Conservation (phyloP, 2,113 vertebrate species). For the Antidorcas marsupialis region DNA sequence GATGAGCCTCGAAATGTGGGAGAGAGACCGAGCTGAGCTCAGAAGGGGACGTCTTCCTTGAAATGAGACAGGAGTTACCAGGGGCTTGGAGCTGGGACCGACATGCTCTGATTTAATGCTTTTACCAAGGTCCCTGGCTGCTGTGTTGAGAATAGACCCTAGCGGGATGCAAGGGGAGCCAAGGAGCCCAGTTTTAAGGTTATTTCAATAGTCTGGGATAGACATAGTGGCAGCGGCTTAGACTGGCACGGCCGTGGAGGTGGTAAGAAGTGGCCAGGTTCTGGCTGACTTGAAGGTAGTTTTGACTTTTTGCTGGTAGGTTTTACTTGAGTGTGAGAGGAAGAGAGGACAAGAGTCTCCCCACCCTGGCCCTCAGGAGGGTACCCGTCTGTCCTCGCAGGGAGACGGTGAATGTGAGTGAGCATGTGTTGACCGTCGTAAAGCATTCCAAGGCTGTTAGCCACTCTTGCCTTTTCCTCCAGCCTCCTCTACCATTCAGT, state of each 20-base stretch:
- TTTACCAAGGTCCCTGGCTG: no score
- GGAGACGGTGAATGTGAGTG: neutral
- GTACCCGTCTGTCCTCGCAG: neutral
- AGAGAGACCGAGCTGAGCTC: neutral
- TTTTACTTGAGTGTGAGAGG: neutral
- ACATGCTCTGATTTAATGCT: neutral
- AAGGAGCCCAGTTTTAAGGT: neutral
- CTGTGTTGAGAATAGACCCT: neutral
- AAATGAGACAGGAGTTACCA: rapidly evolving
- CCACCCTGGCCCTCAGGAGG: neutral
- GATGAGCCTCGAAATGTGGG: neutral
- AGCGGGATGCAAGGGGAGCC: neutral
- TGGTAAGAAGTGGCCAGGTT: neutral
- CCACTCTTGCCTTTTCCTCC: rapidly evolving
- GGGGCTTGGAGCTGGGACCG: neutral
- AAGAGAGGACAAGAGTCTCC: neutral
- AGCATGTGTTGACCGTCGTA: neutral
- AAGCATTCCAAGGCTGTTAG: neutral
- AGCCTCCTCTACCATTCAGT: neutral
- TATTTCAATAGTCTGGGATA: neutral
- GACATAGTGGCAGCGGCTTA: neutral
- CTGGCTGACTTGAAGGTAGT: neutral
- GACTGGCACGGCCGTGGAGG: rapidly evolving
- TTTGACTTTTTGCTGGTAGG: neutral
- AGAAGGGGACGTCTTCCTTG: neutral